Base-by-base conservation (phyloP, 2,888 invertebrate species). In the Lepidocyrtoides sp. region DNA sequence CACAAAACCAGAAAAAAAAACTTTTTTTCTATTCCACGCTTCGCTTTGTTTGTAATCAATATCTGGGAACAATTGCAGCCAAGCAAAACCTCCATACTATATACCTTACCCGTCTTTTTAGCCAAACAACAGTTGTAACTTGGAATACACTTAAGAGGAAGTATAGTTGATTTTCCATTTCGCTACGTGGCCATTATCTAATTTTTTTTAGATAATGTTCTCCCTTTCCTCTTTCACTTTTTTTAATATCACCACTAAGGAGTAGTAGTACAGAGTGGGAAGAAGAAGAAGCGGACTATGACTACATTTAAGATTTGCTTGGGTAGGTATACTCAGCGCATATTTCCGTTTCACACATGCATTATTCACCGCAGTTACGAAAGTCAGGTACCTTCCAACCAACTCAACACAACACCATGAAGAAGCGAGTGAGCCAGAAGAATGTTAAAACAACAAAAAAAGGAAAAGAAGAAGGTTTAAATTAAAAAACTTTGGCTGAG, bases 401-500 rank as follows among this genome's bases (percentile, higher is more conserved):
- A n/a, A 72, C 17, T n/a, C n/a, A 82, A 63, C 32, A 10, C 0
- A 32, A 83, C 8, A 44, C 12, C 23, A 17, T 32, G 20, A n/a
- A 23, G 29, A 57, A 81, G 57, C 57, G 29, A 63, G 29, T 29
- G 7, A 17, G 57, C 1, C 20, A 23, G 51, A 79, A 79, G 79
- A 79, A 79, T 77, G 48, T 77, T 51, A 48, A 32, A 72, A 72
- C 41, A 20, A 36, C 23, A 72, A 20, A 23, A 44, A 20, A 10
- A 20, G 10, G 20, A 20, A 57, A 57, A 57, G 57, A 51, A 17
- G 51, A 84, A 69, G 69, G 83, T 69, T 84, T 69, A 84, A 84
- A 84, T 84, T 84, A 84, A 84, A 84, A 84, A 84, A 84, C 48
- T 84, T 84, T 69, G 12, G n/a, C 0, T 41, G 72, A 20, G 44